Evolutionary conservation across 2,113 vertebrate species (phyloP).

Genomic region (Platysteira castanea): DNA sequence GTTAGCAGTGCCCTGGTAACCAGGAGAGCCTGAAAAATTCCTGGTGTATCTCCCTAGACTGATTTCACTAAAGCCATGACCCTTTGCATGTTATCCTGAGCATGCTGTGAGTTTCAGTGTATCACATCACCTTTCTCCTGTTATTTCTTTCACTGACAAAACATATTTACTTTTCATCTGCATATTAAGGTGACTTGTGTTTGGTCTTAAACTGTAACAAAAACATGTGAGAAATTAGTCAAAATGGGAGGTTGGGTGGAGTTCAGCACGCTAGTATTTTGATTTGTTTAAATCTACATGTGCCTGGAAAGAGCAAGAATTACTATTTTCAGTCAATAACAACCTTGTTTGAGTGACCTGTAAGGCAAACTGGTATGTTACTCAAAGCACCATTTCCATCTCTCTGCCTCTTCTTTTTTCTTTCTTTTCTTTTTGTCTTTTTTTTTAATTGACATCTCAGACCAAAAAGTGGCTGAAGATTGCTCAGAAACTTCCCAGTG

Average conservation of each 20-base stretch:
- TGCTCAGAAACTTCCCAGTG: neutral
- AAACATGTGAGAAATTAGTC: neutral
- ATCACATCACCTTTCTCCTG: neutral
- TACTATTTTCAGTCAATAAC: neutral
- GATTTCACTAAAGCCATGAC: neutral
- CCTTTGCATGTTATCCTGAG: neutral
- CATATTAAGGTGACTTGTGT: neutral
- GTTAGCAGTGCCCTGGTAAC: neutral
- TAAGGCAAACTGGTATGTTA: neutral
- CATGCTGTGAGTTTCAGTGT: neutral
- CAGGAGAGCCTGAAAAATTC: neutral
- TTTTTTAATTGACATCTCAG: neutral
- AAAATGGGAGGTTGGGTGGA: neutral
- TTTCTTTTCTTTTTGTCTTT: too few relatives aligned
- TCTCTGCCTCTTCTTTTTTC: neutral
- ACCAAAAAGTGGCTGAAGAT: neutral
- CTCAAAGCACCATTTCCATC: neutral
- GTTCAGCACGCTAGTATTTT: neutral
- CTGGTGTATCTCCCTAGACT: neutral
- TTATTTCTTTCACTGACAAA: neutral
- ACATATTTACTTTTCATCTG: neutral
- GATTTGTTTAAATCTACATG: neutral
- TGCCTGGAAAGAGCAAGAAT: neutral
- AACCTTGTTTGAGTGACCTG: neutral
- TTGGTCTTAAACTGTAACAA: neutral